A percentile compares a stretch with the other conserved stretches of the same genome.
Conservation (phyloP, 2,888 invertebrate genomes). For the Liodrosophila aerea region DNA sequence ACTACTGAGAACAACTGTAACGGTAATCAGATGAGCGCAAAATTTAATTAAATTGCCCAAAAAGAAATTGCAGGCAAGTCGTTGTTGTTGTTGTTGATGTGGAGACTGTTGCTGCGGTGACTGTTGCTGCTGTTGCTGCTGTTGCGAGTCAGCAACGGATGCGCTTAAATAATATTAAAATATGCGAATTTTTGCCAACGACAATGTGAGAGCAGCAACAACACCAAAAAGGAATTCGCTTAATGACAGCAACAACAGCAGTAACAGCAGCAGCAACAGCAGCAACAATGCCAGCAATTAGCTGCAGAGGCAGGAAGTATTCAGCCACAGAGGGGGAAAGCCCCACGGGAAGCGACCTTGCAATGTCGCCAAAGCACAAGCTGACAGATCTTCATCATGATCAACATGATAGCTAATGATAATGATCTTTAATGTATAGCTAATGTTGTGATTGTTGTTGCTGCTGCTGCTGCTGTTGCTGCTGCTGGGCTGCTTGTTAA, state of each 20-base stretch:
- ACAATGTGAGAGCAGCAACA: slow-evolving; percentile 49
- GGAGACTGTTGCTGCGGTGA: slow-evolving; percentile 2
- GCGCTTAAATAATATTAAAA: slow-evolving; percentile 62
- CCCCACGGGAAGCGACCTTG: slow-evolving; percentile 62
- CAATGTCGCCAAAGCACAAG: slow-evolving; percentile 61
- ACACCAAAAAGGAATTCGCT: slow-evolving; percentile 62
- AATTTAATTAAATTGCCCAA: slow-evolving; percentile 69
- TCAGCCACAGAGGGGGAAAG: slow-evolving; percentile 20
- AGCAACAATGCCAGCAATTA: slow-evolving; percentile 59
- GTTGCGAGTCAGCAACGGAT: too few species aligned
- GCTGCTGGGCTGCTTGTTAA: slow-evolving; percentile 47
- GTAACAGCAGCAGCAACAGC: slow-evolving; percentile 15
- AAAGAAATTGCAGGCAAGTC: slow-evolving; percentile 37
- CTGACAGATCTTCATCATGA: slow-evolving; percentile 15
- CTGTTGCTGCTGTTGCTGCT: slow-evolving; percentile 13
- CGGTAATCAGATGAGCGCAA: slow-evolving; percentile 61
- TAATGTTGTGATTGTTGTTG: slow-evolving; percentile 6
- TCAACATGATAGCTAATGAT: slow-evolving; percentile 10
- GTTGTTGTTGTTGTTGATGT: slow-evolving; percentile 4
- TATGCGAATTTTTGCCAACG: slow-evolving; percentile 49
- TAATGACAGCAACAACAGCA: slow-evolving; percentile 45
- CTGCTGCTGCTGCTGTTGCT: slow-evolving; percentile 7
- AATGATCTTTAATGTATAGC: slow-evolving; percentile 11
- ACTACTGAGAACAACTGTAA: slow-evolving; percentile 38
- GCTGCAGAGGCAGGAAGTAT: slow-evolving; percentile 61